A percentile compares a stretch with the other conserved stretches of the same genome.
phyloP scores from a whole-genome alignment of 2,797 vertebrate species.

The Hapalemur alaotrensis region DNA sequence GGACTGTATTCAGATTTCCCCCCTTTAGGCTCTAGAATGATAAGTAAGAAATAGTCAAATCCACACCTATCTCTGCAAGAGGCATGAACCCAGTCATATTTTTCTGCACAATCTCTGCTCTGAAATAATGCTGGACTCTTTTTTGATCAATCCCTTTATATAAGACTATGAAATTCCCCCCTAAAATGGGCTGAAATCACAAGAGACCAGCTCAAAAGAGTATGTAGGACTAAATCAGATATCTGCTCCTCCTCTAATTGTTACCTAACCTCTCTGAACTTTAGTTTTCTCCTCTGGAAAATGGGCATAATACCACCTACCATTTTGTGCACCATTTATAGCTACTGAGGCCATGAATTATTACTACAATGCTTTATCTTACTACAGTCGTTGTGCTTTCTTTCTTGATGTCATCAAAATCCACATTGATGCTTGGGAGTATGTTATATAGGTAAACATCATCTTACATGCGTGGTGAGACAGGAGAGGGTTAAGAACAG shows the following conservation, averaged over 20 bases:
- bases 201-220: not conserved
- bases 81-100: not conserved
- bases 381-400: not conserved
- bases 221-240: not conserved
- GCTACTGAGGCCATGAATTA: not conserved
- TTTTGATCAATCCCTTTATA: not conserved
- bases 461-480: not conserved
- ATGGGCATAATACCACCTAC: not conserved
- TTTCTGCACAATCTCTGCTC: not conserved
- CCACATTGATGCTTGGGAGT: not conserved
- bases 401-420: slow-evolving; percentile 34
- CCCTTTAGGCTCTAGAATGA: not conserved
- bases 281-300: not conserved
- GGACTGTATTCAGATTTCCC: not conserved
- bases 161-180: not conserved
- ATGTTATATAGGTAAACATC: not conserved
- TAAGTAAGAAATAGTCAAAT: not conserved
- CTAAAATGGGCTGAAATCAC: not conserved
- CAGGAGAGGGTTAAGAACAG: not conserved
- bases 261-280: not conserved
- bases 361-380: not conserved
- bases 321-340: not conserved
- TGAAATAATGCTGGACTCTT: not conserved
- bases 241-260: not conserved
- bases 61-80: not conserved